These are phyloP conservation scores for Daphoenositta chrysoptera DNA, from an alignment of 2,113 vertebrate genomes.

Conservation along the genomic window DNA sequence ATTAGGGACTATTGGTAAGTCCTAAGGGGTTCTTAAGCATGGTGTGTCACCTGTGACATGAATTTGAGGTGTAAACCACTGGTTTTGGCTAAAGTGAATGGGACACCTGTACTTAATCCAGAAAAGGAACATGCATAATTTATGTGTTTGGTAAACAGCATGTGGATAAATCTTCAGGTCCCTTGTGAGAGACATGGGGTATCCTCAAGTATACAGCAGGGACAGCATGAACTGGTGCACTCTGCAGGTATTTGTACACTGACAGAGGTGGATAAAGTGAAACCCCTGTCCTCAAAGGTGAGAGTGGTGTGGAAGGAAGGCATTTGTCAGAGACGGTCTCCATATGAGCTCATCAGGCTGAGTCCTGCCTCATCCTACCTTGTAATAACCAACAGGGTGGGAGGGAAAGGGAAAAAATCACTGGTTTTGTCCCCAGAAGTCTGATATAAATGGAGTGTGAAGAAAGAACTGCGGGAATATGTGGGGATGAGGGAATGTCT, in stretches of 20 bases:
- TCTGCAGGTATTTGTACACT: not conserved
- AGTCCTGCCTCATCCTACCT: not conserved
- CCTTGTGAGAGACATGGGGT: fast-evolving
- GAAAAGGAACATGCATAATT: not conserved
- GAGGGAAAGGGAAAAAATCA: not conserved
- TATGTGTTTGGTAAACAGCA: not conserved
- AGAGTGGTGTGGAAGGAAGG: not conserved
- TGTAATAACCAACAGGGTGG: not conserved
- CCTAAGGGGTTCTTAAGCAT: not conserved
- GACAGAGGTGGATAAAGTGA: not conserved
- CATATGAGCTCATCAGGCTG: not conserved
- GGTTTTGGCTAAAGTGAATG: not conserved
- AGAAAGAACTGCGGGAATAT: not conserved
- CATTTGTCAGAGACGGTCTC: not conserved
- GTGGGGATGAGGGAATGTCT: not conserved
- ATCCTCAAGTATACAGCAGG: not conserved
- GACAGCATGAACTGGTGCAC: not conserved
- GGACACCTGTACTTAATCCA: not conserved
- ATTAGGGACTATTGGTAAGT: not conserved
- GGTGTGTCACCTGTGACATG: not conserved
- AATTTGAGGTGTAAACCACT: not conserved
- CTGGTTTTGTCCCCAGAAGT: not conserved
- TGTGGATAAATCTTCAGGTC: not conserved
- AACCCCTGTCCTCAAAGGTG: not conserved
- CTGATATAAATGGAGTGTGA: not conserved